phyloP scores from a whole-genome alignment of 2,797 vertebrate genomes.

The Parauchenoglanis ngamensis region DNA sequence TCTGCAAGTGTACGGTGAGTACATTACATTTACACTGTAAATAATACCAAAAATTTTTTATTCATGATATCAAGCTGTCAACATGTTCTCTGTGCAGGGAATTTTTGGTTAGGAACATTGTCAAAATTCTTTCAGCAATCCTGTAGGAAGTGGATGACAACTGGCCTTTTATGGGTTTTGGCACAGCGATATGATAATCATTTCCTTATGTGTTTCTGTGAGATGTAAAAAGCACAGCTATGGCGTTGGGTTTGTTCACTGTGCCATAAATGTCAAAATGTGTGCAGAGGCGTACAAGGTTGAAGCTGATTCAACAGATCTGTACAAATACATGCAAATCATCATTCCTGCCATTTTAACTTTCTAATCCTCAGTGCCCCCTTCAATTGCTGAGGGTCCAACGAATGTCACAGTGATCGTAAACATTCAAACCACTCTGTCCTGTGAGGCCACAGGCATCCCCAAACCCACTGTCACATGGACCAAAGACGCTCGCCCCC shows the following conservation, averaged over 20 bases:
- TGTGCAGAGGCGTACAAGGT: not conserved
- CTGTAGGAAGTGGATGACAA: not conserved
- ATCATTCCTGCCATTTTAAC: not conserved
- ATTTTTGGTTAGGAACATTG: not conserved
- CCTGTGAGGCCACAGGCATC: slow-evolving; percentile 89
- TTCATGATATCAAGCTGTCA: not conserved
- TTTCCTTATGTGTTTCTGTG: not conserved
- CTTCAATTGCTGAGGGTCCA: slow-evolving; percentile 78
- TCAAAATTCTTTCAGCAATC: slow-evolving; percentile 10
- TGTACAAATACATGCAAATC: not conserved
- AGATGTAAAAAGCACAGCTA: not conserved
- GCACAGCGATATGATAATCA: not conserved
- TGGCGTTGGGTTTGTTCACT: not conserved
- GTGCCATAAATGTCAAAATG: not conserved
- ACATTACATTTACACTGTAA: not conserved
- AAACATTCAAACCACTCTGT: slow-evolving; percentile 89
- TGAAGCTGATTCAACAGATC: not conserved
- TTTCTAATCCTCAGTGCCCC: slow-evolving; percentile 78
- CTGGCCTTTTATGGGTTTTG: slow-evolving; percentile 9
- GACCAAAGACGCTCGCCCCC: slow-evolving; percentile 82
- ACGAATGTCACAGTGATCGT: slow-evolving; percentile 85
- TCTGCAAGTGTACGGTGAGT: slow-evolving; percentile 87
- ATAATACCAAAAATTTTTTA: not conserved
- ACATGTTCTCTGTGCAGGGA: not conserved
- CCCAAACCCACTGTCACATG: slow-evolving; percentile 87